These are phyloP conservation scores for Ciconia nigra DNA, from an alignment of 2,797 vertebrate species.

Conservation along the genomic window DNA sequence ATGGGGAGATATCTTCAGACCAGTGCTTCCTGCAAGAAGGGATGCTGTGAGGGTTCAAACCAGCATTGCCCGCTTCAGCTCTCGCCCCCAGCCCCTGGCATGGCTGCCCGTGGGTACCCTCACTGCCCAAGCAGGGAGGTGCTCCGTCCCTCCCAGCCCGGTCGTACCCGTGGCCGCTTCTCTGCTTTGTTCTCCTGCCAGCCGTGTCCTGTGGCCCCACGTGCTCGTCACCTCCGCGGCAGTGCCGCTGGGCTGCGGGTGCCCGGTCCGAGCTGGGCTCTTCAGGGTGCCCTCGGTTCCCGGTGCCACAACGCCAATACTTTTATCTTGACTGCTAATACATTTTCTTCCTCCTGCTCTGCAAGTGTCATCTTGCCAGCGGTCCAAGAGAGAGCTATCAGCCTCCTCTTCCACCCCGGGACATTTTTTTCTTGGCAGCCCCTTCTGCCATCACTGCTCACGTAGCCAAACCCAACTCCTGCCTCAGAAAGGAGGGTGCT, in stretches of 20 bases:
- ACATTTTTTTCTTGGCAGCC: background rate
- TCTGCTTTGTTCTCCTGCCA: background rate
- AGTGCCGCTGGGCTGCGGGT: background rate
- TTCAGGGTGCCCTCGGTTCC: background rate
- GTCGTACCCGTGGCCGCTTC: background rate
- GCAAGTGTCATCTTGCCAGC: background rate
- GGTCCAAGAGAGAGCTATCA: background rate
- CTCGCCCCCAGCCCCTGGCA: background rate
- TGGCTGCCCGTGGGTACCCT: rapidly evolving
- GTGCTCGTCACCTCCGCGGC: background rate
- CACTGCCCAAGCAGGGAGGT: rapidly evolving
- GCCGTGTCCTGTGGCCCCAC: rapidly evolving
- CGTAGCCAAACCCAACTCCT: rapidly evolving
- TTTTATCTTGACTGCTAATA: background rate
- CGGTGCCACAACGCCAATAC: background rate
- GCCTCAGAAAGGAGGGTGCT: background rate
- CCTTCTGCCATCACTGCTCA: background rate
- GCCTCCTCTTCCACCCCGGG: background rate
- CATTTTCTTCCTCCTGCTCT: background rate
- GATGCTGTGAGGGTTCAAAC: background rate
- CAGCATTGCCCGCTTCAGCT: background rate
- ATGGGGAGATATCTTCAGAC: background rate
- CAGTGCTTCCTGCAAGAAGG: background rate
- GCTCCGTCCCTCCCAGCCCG: background rate
- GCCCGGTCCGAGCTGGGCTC: background rate